Base-by-base conservation (phyloP, 2,888 invertebrate genomes). In the Parascotia fuliginaria region DNA sequence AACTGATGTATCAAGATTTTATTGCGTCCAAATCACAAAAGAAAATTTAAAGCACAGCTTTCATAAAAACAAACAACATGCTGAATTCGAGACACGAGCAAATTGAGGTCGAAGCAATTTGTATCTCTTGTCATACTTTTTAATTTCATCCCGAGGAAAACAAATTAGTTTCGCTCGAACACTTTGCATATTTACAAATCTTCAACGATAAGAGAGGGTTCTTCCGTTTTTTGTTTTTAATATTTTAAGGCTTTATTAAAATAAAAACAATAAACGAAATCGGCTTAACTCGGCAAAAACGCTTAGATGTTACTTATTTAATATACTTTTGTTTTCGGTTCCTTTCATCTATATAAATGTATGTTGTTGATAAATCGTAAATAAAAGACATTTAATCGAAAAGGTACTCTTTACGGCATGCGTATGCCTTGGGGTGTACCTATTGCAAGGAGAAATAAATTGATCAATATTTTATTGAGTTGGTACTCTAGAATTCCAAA, bases 81-180 rank as follows among this genome's bases (percentile, higher is more conserved):
- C 70, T 77, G 67, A 77, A 82, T 77, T 77, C 77, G 74, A 75
- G 75, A 83, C 78, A 77, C 78, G 70, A 74, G 77, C 77, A 80
- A 85, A 87, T 86, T 83, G 87, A 83, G 83, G 83, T 78, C 74
- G 72, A 77, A 81, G 80, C 83, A 87, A 87, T 89, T 84, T 89
- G 82, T 87, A 87, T 83, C 79, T 83, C 79, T 85, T 83, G 85
- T 87, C 87, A 87, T 85, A 84, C 82, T 89, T 85, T 88, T 88
- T 88, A 89, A 89, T 88, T 87, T 85, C 75, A 84, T 81, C 76
- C 73, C 70, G 74, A 78, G 80, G 77, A 76, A 81, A 81, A 84
- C 83, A 86, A 83, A 85, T 85, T 83, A 83, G 79, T 81, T 81
- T 77, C 77, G 76, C 79, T 78, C 64, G 76, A 82, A 81, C 80